These are phyloP conservation scores for Panthera leo DNA, from an alignment of 2,113 vertebrate genomes.

Conservation along the genomic window DNA sequence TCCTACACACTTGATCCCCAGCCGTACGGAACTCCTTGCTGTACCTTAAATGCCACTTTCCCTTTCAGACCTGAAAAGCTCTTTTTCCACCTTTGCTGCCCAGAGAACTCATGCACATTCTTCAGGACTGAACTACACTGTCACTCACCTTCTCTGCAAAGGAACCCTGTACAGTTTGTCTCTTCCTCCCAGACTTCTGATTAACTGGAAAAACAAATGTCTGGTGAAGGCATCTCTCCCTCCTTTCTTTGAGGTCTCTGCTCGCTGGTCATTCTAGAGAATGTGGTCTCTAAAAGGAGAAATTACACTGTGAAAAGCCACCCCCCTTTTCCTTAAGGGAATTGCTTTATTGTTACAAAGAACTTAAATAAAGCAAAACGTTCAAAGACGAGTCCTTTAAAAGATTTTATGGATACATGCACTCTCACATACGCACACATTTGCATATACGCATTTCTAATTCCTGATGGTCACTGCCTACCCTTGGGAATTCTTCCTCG, in stretches of 20 bases:
- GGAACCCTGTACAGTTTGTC: neutral
- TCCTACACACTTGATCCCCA: neutral
- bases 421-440: neutral
- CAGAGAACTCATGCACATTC: neutral
- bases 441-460: neutral
- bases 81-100: neutral
- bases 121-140: neutral
- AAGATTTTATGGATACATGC: neutral
- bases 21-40: neutral
- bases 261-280: neutral
- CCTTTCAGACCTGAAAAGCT: neutral
- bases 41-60: neutral
- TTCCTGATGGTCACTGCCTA: slow-evolving; percentile 1
- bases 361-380: slow-evolving; percentile 27
- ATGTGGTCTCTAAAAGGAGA: slow-evolving; percentile 20
- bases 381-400: neutral
- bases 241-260: neutral
- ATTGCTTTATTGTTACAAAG: neutral
- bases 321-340: neutral
- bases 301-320: neutral
- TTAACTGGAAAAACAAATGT: neutral
- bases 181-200: neutral
- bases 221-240: neutral
- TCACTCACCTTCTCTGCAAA: neutral
- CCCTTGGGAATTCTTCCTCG: neutral